These are phyloP conservation scores for Tethya wilhelma DNA, from an alignment of 37 sponge, comb jelly and placozoan genomes.

Conservation along the genomic window DNA sequence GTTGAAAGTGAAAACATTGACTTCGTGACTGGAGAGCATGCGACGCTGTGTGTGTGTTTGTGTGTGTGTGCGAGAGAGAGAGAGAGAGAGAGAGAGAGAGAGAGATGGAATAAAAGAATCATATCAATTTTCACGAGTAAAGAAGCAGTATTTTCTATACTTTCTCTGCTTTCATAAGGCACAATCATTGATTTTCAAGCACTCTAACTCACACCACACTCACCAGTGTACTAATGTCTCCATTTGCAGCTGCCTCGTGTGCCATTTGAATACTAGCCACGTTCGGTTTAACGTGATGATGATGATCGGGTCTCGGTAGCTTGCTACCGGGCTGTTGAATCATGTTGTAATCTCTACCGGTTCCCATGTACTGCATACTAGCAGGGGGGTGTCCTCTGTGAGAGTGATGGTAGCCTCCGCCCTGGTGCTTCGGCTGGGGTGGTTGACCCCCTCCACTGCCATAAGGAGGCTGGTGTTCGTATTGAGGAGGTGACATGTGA, in stretches of 20 bases:
- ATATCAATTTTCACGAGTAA: background rate
- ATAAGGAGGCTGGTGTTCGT: background rate
- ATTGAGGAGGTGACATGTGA: background rate
- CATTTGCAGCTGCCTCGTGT: conserved; percentile 74
- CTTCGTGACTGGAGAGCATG: conserved; percentile 45
- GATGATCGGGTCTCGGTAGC: background rate
- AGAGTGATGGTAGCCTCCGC: background rate
- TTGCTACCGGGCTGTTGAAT: background rate
- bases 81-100: background rate
- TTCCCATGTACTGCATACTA: background rate
- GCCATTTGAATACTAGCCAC: conserved; percentile 19
- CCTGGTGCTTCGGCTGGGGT: background rate
- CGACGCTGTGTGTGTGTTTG: too few species aligned
- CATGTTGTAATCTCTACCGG: background rate
- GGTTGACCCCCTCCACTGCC: background rate
- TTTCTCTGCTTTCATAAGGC: background rate
- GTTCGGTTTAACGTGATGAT: background rate
- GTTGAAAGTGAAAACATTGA: conserved; percentile 34
- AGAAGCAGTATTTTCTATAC: background rate
- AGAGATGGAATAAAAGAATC: background rate
- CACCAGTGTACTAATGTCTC: conserved; percentile 62
- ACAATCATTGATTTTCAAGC: background rate
- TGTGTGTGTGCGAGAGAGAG: background rate
- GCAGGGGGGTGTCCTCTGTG: background rate
- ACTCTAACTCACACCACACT: background rate